Conservation (phyloP, 2,888 invertebrate genomes). For the Cheilosia scutellata region DNA sequence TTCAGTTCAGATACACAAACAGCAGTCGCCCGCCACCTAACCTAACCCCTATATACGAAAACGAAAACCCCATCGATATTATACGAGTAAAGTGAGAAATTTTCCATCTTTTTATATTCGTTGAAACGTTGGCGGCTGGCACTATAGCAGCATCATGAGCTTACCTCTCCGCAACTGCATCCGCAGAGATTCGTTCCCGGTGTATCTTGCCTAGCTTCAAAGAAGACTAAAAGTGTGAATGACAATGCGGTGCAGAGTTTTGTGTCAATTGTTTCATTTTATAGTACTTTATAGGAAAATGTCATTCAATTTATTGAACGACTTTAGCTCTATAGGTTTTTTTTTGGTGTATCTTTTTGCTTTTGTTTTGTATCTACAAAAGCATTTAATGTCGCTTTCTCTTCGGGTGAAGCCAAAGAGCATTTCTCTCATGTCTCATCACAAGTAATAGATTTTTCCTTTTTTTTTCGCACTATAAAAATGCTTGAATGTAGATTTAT, state of each 20-base stretch:
- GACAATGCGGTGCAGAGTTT: slow-evolving; percentile 31
- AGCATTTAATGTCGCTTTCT: slow-evolving; percentile 57
- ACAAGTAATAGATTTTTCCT: slow-evolving; percentile 65
- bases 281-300: slow-evolving; percentile 67
- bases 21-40: neutral
- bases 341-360: slow-evolving; percentile 5
- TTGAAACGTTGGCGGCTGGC: neutral
- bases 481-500: slow-evolving; percentile 72
- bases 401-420: slow-evolving; percentile 22
- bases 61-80: neutral
- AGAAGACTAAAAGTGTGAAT: slow-evolving; percentile 14
- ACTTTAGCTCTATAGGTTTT: slow-evolving; percentile 61
- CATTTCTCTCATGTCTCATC: slow-evolving; percentile 24
- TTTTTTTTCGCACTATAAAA: slow-evolving; percentile 70
- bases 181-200: neutral
- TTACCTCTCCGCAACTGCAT: slow-evolving; percentile 59
- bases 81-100: slow-evolving; percentile 21
- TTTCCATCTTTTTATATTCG: slow-evolving; percentile 57
- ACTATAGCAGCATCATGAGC: slow-evolving; percentile 11
- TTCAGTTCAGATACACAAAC: slow-evolving; percentile 42
- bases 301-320: slow-evolving; percentile 72
- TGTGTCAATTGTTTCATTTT: slow-evolving; percentile 67
- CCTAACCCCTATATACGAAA: neutral
- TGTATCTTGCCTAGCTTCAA: slow-evolving; percentile 11
- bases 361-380: slow-evolving; percentile 48